A percentile compares a stretch with the other conserved stretches of the same genome.
Conservation (phyloP, 2,888 invertebrate species). For the Selenia dentaria region DNA sequence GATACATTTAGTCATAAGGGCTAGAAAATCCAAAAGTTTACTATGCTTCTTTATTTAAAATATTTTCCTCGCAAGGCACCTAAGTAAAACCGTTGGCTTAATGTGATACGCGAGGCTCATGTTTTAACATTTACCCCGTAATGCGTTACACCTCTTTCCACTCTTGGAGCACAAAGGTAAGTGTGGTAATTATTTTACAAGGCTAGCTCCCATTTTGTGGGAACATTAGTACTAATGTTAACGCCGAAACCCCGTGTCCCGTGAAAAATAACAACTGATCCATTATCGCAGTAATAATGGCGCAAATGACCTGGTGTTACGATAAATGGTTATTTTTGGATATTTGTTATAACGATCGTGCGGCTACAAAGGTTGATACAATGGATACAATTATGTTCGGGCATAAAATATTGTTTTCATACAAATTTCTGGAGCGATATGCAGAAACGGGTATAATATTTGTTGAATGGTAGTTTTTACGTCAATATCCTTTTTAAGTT, state of each 20-base stretch:
- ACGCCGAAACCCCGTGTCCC: slow-evolving; percentile 57
- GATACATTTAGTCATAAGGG: no score
- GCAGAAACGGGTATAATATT: slow-evolving; percentile 2
- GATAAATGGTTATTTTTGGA: slow-evolving; percentile 46
- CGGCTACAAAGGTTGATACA: slow-evolving; percentile 28
- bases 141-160: slow-evolving; percentile 43
- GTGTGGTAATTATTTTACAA: slow-evolving; percentile 59
- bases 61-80: slow-evolving; percentile 12
- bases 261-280: slow-evolving; percentile 63
- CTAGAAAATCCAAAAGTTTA: no score
- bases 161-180: slow-evolving; percentile 46
- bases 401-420: slow-evolving; percentile 15
- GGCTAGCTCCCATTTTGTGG: slow-evolving; percentile 48
- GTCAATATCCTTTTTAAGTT: no score
- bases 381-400: slow-evolving; percentile 23
- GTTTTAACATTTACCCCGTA: slow-evolving; percentile 39
- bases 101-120: slow-evolving; percentile 29
- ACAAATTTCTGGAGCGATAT: slow-evolving; percentile 8
- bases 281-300: slow-evolving; percentile 56
- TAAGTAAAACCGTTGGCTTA: slow-evolving; percentile 27
- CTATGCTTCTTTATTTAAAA: background rate
- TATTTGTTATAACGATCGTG: slow-evolving; percentile 36
- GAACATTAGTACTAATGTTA: slow-evolving; percentile 64
- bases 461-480: no score
- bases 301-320: slow-evolving; percentile 43